Percentiles rank a stretch among this genome's conserved stretches.
Evolutionary conservation across 1,140 invertebrate genomes (phyloP).

Genomic region (Wasmannia auropunctata): DNA sequence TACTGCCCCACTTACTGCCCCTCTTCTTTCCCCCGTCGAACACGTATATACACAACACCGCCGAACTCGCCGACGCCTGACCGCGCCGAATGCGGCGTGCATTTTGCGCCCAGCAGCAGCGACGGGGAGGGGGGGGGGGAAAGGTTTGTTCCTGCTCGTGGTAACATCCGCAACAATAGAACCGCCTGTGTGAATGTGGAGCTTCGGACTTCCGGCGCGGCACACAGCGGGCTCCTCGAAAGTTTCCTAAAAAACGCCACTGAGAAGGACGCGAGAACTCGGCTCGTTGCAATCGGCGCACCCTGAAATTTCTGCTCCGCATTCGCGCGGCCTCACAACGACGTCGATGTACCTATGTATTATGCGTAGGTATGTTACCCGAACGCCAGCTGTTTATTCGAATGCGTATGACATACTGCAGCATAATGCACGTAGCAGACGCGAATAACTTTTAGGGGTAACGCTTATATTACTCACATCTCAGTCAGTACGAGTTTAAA

Average conservation of each 20-base stretch:
- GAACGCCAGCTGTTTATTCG: slow-evolving; percentile 17
- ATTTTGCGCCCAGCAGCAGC: not conserved
- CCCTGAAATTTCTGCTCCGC: not conserved
- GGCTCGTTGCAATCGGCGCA: not conserved
- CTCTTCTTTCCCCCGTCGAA: not conserved
- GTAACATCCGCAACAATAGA: slow-evolving; percentile 27
- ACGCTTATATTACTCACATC: too few species aligned
- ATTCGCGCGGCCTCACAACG: not conserved
- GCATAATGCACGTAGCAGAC: too few species aligned
- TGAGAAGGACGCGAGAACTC: not conserved
- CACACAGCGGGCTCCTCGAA: slow-evolving; percentile 5
- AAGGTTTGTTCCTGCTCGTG: not conserved
- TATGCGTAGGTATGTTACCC: too few species aligned
- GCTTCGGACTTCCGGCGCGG: not conserved
- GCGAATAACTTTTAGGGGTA: not conserved
- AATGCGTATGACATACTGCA: not conserved
- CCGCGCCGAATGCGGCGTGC: not conserved
- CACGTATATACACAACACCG: too few species aligned
- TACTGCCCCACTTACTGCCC: not conserved
- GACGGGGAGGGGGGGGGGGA: too few species aligned
- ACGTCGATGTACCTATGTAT: too few species aligned
- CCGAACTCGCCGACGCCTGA: not conserved
- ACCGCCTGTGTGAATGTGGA: not conserved
- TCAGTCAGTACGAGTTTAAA: not conserved
- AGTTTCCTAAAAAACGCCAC: not conserved